These are phyloP conservation scores for Caenorhabditis panamensis DNA, from an alignment of 2,888 invertebrate species.

Conservation along the genomic window DNA sequence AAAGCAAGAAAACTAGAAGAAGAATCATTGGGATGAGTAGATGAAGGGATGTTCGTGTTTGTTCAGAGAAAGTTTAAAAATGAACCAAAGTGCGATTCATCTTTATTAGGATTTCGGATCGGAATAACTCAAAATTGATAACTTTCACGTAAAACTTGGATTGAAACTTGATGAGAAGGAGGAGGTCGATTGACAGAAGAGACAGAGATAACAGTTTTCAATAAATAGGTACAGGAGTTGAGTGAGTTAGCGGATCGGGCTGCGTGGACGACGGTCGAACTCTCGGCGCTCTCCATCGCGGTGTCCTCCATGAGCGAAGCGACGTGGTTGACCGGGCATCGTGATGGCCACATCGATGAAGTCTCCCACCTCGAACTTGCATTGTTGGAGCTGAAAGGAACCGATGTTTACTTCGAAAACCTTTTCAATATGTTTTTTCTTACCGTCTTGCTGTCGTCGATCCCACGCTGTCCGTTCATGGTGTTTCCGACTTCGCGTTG, in stretches of 20 bases:
- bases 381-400: conserved; percentile 83
- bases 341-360: conserved; percentile 95
- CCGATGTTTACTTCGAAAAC: neutral
- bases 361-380: conserved; percentile 94
- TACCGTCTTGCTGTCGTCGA: conserved; percentile 92
- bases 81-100: no score
- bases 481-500: conserved; percentile 96
- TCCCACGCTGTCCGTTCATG: conserved; percentile 92
- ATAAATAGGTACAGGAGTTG: conserved; percentile 12
- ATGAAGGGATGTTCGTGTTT: neutral
- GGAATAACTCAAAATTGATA: neutral
- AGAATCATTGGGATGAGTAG: neutral
- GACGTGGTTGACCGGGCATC: conserved; percentile 78
- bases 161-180: neutral
- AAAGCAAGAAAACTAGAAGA: neutral
- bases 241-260: conserved; percentile 45
- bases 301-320: conserved; percentile 31
- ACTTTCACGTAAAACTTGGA: neutral
- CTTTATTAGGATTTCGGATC: neutral
- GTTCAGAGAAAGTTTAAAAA: neutral
- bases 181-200: conserved; percentile 8
- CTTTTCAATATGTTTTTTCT: neutral
- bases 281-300: conserved; percentile 17
- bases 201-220: neutral
- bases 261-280: conserved; percentile 56